Percentiles rank a stretch among this genome's conserved stretches.
Evolutionary conservation across 2,888 invertebrate genomes (phyloP).

Genomic region (Nowickia ferox): DNA sequence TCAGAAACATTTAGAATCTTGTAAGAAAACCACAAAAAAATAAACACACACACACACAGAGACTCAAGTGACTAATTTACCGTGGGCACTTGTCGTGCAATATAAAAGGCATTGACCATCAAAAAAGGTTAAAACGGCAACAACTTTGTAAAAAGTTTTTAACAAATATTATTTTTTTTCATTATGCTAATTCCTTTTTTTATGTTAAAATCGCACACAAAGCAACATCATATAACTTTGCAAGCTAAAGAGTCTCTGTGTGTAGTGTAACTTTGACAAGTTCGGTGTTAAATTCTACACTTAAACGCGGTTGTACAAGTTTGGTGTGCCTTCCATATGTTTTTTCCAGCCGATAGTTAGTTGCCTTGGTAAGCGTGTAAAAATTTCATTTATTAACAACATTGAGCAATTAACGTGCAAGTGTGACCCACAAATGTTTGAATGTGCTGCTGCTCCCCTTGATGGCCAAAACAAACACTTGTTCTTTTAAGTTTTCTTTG

Average conservation of each 20-base stretch:
- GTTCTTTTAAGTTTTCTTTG: constrained; percentile 11
- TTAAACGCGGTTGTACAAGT: constrained; percentile 32
- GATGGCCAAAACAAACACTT: constrained; percentile 11
- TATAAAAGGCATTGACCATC: not conserved
- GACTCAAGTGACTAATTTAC: constrained; percentile 13
- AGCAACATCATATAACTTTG: not conserved
- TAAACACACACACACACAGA: not conserved
- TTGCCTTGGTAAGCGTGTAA: constrained; percentile 36
- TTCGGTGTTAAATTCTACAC: constrained; percentile 71
- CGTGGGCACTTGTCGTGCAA: constrained; percentile 15
- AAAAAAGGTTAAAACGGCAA: constrained; percentile 9
- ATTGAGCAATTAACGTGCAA: constrained; percentile 61
- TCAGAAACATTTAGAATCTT: constrained; percentile 50
- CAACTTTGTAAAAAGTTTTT: constrained; percentile 39
- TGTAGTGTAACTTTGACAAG: constrained; percentile 57
- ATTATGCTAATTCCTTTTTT: constrained; percentile 65
- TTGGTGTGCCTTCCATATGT: not conserved
- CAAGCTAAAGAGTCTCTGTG: not conserved
- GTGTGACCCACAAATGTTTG: constrained; percentile 58
- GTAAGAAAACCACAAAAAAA: constrained; percentile 1
- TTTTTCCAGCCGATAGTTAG: not conserved
- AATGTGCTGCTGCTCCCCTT: not conserved
- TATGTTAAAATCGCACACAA: constrained; percentile 10
- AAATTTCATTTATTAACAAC: constrained; percentile 66
- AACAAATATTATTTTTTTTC: constrained; percentile 50